These are phyloP conservation scores for Phenganax marumi DNA, from an alignment of 92 coral and sea anemone genomes.

Conservation along the genomic window DNA sequence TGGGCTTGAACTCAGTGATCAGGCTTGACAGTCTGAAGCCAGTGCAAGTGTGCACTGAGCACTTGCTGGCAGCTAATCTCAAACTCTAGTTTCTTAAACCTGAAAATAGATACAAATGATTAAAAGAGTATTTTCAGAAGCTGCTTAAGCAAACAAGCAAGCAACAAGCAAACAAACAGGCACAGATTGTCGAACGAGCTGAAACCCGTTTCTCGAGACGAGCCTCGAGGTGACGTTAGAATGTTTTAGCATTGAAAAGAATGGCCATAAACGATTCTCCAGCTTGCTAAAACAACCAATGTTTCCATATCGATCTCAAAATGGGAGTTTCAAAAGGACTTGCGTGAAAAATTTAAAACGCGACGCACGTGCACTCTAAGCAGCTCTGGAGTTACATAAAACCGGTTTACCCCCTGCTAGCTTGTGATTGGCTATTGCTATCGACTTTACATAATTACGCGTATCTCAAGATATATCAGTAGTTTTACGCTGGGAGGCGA, in stretches of 20 bases:
- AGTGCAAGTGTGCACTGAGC: too few relatives aligned
- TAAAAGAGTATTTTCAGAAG: too few relatives aligned
- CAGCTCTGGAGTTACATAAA: not conserved
- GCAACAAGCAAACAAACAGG: too few relatives aligned
- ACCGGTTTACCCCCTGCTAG: conserved; percentile 5
- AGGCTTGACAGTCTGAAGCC: too few relatives aligned
- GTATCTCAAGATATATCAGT: not conserved
- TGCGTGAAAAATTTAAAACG: conserved; percentile 17
- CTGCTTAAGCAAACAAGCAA: too few relatives aligned
- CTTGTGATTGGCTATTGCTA: conserved; percentile 6
- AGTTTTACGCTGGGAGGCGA: not conserved
- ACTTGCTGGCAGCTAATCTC: too few relatives aligned
- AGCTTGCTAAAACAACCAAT: not conserved
- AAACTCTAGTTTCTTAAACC: too few relatives aligned
- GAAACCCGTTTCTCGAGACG: too few relatives aligned
- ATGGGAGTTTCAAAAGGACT: not conserved
- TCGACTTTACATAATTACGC: not conserved
- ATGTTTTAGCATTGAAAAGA: not conserved
- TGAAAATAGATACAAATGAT: too few relatives aligned
- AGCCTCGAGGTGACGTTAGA: too few relatives aligned
- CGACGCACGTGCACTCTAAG: not conserved
- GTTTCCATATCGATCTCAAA: not conserved
- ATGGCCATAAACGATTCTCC: not conserved
- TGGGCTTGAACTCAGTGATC: too few relatives aligned
- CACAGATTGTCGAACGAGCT: too few relatives aligned